Evolutionary conservation across 2,888 invertebrate species (phyloP).

Genomic region (Eulithis prunata): DNA sequence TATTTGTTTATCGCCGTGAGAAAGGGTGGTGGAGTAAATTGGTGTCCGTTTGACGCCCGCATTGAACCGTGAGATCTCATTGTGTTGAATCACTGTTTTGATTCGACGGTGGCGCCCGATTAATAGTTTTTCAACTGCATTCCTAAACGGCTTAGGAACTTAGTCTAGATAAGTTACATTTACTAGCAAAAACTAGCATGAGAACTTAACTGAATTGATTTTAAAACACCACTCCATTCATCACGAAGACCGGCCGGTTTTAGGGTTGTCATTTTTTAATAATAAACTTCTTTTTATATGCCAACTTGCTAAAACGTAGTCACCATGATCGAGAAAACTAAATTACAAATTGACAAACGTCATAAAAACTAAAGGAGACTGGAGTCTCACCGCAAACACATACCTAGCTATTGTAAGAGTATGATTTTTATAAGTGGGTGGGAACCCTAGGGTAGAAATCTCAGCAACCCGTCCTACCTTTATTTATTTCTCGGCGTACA

Average conservation of each 20-base stretch:
- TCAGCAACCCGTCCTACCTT: conserved; percentile 76
- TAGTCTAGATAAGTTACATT: conserved; percentile 19
- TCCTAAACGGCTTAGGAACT: conserved; percentile 33
- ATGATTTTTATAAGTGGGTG: conserved; percentile 32
- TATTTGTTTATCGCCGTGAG: conserved; percentile 48
- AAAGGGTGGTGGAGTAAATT: conserved; percentile 69
- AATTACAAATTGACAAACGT: no score
- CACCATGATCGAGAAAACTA: neutral
- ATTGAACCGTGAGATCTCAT: conserved; percentile 78
- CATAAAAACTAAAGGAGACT: neutral
- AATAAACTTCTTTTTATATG: neutral
- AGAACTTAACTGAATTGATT: conserved; percentile 60
- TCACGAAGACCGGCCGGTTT: conserved; percentile 59
- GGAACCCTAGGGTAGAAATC: conserved; percentile 71
- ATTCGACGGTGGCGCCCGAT: conserved; percentile 57
- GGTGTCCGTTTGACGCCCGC: conserved; percentile 80
- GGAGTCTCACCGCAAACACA: conserved; percentile 14
- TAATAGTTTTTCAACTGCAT: conserved; percentile 51
- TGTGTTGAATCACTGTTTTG: conserved; percentile 70
- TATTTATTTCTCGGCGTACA: conserved; percentile 81
- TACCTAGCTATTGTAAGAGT: conserved; percentile 13
- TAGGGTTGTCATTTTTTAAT: conserved; percentile 47
- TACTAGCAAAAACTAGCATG: conserved; percentile 54
- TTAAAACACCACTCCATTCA: conserved; percentile 72
- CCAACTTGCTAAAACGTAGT: neutral